Evolutionary conservation across 2,888 invertebrate genomes (phyloP).

Genomic region (Spisula subtruncata): DNA sequence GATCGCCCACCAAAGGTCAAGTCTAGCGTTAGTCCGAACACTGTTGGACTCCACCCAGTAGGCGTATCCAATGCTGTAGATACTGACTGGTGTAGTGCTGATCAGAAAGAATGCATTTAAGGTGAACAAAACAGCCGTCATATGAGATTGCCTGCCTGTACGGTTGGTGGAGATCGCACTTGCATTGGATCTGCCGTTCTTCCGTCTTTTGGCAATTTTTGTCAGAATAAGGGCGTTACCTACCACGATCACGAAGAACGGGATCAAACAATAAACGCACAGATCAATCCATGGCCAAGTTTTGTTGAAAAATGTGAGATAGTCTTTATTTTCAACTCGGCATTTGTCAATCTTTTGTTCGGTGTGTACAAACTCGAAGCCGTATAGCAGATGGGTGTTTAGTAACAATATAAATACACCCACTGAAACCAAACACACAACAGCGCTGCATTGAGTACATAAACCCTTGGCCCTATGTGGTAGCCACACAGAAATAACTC

Average conservation of each 20-base stretch:
- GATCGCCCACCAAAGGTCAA: conserved; percentile 75
- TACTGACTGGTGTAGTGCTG: conserved; percentile 77
- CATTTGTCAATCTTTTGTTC: not conserved
- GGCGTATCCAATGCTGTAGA: conserved; percentile 73
- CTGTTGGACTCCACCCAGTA: conserved; percentile 59
- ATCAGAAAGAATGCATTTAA: conserved; percentile 78
- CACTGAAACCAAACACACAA: conserved; percentile 60
- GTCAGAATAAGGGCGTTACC: conserved; percentile 80
- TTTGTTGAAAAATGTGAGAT: conserved; percentile 64
- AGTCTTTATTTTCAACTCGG: conserved; percentile 47
- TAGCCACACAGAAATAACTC: conserved; percentile 79
- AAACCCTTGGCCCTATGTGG: conserved; percentile 76
- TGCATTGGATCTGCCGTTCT: conserved; percentile 39
- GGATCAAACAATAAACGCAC: conserved; percentile 77
- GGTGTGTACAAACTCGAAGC: conserved; percentile 57
- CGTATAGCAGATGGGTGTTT: conserved; percentile 79
- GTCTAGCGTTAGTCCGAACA: conserved; percentile 32
- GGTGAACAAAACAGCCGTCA: conserved; percentile 78
- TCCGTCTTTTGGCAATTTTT: conserved; percentile 72
- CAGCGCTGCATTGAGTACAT: conserved; percentile 73
- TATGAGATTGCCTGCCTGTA: conserved; percentile 69
- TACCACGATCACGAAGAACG: conserved; percentile 78
- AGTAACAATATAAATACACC: conserved; percentile 67
- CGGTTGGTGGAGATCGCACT: conserved; percentile 17
- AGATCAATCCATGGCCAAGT: conserved; percentile 84